Conservation (phyloP, 2,797 vertebrate genomes). For the Poeciliopsis presidionis region DNA sequence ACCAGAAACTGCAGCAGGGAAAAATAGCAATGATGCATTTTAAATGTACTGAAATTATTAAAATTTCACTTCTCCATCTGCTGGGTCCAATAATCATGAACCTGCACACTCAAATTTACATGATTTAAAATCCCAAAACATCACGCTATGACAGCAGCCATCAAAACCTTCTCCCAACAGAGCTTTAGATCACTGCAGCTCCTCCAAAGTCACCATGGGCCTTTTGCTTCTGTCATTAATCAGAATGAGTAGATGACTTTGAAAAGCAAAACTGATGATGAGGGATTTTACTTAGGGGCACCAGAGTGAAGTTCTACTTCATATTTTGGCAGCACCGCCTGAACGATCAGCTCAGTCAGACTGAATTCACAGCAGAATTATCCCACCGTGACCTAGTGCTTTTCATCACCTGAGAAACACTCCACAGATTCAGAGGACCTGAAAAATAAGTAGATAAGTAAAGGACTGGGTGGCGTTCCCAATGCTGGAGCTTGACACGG, state of each 20-base stretch:
- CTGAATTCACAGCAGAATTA: background rate
- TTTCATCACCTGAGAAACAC: background rate
- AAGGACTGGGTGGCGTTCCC: constrained; percentile 54
- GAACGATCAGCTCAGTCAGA: background rate
- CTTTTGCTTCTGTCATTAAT: background rate
- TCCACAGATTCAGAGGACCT: constrained; percentile 4
- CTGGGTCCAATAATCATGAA: background rate
- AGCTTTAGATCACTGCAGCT: background rate
- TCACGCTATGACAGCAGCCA: too few relatives aligned
- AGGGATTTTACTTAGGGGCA: background rate
- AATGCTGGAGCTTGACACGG: constrained; percentile 59
- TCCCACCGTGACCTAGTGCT: too few relatives aligned
- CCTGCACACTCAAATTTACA: background rate
- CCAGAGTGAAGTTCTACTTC: background rate
- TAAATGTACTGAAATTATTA: background rate
- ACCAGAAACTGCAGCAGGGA: background rate
- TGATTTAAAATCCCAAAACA: background rate
- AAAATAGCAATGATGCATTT: background rate
- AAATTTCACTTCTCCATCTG: background rate
- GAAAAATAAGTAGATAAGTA: background rate
- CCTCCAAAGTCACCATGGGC: background rate
- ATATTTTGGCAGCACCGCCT: background rate
- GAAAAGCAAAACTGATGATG: background rate
- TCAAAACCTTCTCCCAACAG: background rate
- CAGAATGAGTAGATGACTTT: background rate